These are phyloP conservation scores for Porites australiensis DNA, from an alignment of 64 coral and sea anemone genomes.

Conservation along the genomic window DNA sequence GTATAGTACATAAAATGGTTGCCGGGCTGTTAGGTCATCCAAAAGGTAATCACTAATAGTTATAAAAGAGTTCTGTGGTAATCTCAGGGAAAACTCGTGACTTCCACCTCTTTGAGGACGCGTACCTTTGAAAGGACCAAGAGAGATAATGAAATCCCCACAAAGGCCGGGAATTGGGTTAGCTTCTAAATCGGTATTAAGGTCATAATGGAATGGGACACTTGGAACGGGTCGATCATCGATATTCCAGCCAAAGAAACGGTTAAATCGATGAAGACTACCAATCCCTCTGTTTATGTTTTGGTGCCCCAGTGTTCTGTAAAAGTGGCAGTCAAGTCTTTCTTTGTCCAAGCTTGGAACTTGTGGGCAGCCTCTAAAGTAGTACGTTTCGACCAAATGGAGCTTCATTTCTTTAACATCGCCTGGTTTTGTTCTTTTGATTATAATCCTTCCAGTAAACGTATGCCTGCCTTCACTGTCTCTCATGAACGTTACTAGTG, in stretches of 20 bases:
- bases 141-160: too few species aligned
- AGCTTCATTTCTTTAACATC: neutral
- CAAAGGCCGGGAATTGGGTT: too few species aligned
- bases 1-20: neutral
- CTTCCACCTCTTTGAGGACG: too few species aligned
- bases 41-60: too few species aligned
- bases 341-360: neutral
- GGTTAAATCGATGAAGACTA: neutral
- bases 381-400: neutral
- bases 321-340: neutral
- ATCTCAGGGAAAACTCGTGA: too few species aligned
- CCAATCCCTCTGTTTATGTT: too few species aligned
- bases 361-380: neutral
- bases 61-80: too few species aligned
- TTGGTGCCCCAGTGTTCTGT: too few species aligned
- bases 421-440: neutral
- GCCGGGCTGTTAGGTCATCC: too few species aligned
- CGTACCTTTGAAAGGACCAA: too few species aligned
- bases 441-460: neutral
- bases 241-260: neutral
- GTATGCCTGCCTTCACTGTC: neutral
- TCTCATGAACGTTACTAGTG: neutral
- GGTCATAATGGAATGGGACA: neutral
- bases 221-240: neutral
- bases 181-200: too few species aligned